phyloP scores from a whole-genome alignment of 2,113 vertebrate genomes.

The Melanostigma gelatinosum region DNA sequence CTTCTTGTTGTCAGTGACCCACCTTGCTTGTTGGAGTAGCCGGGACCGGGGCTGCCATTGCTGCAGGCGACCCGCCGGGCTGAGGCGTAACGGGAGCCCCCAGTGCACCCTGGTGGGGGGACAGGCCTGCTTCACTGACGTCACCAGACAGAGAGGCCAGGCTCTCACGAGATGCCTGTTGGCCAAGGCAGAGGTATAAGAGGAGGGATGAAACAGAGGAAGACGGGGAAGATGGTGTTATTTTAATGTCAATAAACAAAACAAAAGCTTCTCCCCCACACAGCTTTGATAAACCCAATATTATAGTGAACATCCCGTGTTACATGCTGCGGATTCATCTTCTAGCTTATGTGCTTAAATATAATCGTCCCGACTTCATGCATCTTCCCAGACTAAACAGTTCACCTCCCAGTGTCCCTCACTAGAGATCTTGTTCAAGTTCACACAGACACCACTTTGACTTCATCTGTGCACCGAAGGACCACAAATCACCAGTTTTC shows the following conservation, averaged over 20 bases:
- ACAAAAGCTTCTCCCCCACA: conserved; percentile 4
- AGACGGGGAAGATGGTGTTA: not conserved
- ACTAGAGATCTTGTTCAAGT: not conserved
- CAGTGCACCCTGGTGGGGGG: conserved; percentile 89
- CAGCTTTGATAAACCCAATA: conserved; percentile 16
- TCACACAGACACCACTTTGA: conserved; percentile 12
- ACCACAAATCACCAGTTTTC: conserved; percentile 9
- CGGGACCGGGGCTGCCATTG: conserved; percentile 72
- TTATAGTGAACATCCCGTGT: not conserved
- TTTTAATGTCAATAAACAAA: conserved; percentile 11
- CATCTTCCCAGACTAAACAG: conserved; percentile 9
- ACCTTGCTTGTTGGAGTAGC: conserved; percentile 92
- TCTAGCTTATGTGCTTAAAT: not conserved
- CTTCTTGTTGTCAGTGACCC: conserved; percentile 26
- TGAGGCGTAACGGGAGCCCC: conserved; percentile 88
- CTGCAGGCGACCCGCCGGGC: conserved; percentile 78
- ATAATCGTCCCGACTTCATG: not conserved
- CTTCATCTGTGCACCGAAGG: not conserved
- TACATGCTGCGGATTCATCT: not conserved
- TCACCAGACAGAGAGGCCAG: conserved; percentile 79
- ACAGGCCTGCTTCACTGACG: conserved; percentile 89
- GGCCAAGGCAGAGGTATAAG: not conserved
- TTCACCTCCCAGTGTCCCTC: conserved; percentile 23
- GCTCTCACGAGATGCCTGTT: conserved; percentile 79
- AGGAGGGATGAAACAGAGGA: not conserved